Conservation (phyloP, 2,888 invertebrate species). For the Agrotis clavis region DNA sequence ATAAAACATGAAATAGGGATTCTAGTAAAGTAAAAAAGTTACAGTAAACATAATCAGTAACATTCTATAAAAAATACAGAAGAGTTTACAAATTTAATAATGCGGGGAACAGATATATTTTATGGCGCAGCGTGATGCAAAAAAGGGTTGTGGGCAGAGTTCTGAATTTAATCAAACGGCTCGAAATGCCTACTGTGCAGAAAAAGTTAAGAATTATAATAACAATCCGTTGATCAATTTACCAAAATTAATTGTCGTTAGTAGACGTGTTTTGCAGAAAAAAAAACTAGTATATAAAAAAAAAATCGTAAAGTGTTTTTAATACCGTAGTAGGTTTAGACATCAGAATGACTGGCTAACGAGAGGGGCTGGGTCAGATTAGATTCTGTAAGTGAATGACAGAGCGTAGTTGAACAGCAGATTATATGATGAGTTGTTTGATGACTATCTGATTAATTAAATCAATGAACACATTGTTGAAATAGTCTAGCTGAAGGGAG, state of each 20-base stretch:
- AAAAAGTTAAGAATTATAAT: not conserved
- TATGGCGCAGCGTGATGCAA: slow-evolving; percentile 77
- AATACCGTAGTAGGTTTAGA: too few relatives aligned
- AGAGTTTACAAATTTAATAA: slow-evolving; percentile 46
- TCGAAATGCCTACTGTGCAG: slow-evolving; percentile 54
- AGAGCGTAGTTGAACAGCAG: too few relatives aligned
- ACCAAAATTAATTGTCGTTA: not conserved
- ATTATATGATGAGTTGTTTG: too few relatives aligned
- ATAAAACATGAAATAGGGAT: too few relatives aligned
- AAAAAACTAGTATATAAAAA: not conserved
- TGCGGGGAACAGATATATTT: slow-evolving; percentile 67
- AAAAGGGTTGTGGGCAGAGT: slow-evolving; percentile 76
- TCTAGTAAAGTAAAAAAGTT: not conserved
- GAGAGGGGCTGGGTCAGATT: too few relatives aligned
- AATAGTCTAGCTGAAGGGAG: too few relatives aligned
- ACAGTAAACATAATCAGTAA: slow-evolving; percentile 2
- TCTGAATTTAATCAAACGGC: slow-evolving; percentile 66
- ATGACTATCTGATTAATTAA: too few relatives aligned
- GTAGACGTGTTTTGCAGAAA: not conserved
- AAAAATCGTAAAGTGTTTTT: not conserved
- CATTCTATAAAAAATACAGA: slow-evolving; percentile 7
- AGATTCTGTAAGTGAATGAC: too few relatives aligned
- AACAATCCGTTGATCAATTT: not conserved
- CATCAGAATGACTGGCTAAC: too few relatives aligned
- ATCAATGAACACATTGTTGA: too few relatives aligned